Evolutionary conservation across 2,888 invertebrate species (phyloP), one percentile per base, ranked within the genome.

Genomic region (Platycnemis pennipes): DNA sequence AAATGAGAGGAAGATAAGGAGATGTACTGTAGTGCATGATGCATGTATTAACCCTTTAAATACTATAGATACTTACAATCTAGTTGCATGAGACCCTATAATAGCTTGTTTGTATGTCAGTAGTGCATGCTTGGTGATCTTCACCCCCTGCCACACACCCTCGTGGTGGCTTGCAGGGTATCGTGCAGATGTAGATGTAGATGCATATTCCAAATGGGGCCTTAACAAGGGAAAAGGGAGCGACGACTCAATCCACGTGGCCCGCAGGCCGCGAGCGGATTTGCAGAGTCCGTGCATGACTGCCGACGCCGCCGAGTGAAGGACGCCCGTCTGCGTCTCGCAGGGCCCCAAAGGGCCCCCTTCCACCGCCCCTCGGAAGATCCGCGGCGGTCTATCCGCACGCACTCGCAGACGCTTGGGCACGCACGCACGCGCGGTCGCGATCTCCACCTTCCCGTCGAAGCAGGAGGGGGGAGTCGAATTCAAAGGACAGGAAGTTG

Each of bases 401-500:
- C n/a, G 77, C 13, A 4, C 77, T 31, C 77, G 16, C 31, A 77
- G 31, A 16, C 77, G 37, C 31, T 37, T 37, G 77, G 0, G 31
- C 37, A 77, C 77, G 77, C 77, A 77, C 8, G 77, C 77, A 77
- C 77, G 37, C 11, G 77, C 37, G 63, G 26, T 26, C 89, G 26
- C 13, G 22, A 56, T 42, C 89, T 56, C 53, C 56, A 31, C 88
- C 31, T 31, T 53, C n/a, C 53, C 88, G n/a, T 91, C 91, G 63
- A 2, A 87, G 44, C 22, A 45, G 45, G 42, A 53, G 63, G 16
- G 63, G n/a, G 63, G 63, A 26, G 44, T 44, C 91, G 91, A 91
- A 44, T 91, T 91, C 91, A 91, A 91, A 91, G 91, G 91, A 63
- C 91, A 91, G 91, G 91, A 91, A 91, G 91, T 91, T 56, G 42